phyloP scores from a whole-genome alignment of 2,113 vertebrate genomes.

The Clinocottus analis region DNA sequence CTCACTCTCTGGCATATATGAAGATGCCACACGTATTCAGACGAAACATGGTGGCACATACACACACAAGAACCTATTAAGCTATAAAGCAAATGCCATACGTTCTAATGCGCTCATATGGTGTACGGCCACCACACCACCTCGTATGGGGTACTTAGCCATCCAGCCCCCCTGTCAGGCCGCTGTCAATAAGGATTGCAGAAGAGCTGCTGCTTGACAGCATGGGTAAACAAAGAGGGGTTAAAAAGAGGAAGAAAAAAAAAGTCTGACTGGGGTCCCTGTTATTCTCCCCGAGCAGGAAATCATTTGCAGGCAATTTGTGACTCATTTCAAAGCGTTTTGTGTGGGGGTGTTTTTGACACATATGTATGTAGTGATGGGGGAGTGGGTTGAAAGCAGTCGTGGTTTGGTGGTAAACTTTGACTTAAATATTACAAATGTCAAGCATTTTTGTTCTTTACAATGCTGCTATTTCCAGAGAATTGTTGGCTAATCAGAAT shows the following conservation, averaged over 20 bases:
- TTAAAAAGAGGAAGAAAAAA: conserved; percentile 68
- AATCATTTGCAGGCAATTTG: conserved; percentile 81
- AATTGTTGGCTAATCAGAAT: conserved; percentile 74
- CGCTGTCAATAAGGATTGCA: conserved; percentile 87
- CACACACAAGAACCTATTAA: neutral
- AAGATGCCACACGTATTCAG: conserved; percentile 6
- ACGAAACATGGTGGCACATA: neutral
- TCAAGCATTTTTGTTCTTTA: conserved; percentile 69
- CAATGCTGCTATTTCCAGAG: conserved; percentile 62
- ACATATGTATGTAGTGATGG: conserved; percentile 45
- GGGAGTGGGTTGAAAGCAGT: conserved; percentile 36
- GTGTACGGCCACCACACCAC: conserved; percentile 14
- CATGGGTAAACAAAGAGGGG: conserved; percentile 75
- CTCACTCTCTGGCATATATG: conserved; percentile 29
- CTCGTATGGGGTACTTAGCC: conserved; percentile 53
- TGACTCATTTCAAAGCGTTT: conserved; percentile 74
- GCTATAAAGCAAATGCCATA: neutral
- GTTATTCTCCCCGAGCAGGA: conserved; percentile 76
- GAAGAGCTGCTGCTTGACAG: conserved; percentile 74
- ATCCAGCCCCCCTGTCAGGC: conserved; percentile 73
- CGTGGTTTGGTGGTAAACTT: conserved; percentile 54
- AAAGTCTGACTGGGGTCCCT: conserved; percentile 65
- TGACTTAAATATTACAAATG: conserved; percentile 74
- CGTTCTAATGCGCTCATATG: conserved; percentile 7
- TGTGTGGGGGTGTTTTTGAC: conserved; percentile 62